Base-by-base conservation (phyloP, 2,888 invertebrate genomes). In the Pomacea canaliculata region DNA sequence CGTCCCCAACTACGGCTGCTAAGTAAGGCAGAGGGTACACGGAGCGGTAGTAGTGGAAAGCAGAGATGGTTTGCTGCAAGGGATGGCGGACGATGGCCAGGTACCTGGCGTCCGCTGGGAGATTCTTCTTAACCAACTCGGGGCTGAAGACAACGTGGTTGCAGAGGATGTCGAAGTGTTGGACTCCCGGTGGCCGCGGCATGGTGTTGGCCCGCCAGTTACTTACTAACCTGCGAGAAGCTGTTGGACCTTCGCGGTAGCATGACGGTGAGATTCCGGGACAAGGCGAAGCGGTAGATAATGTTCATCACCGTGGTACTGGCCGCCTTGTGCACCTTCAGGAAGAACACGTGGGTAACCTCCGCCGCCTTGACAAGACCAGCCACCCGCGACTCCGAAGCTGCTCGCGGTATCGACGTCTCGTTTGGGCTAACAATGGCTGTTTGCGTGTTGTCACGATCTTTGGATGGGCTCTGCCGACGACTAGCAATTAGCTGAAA, bases 301-400 rank as follows among this genome's bases (percentile, higher is more conserved):
- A 80, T 71, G 37, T 80, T 78, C 49, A 76, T 46, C 37, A 80
- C 72, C 19, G 80, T 80, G 18, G 77, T 75, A 62, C 78, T 76
- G 65, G 77, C 79, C n/a, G 78, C 77, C 73, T 80, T 80, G 78
- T 80, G 77, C 23, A 78, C 80, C 37, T 80, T 80, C 23, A 78
- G 66, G 69, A 74, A 77, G n/a, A 70, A 70, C n/a, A 77, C 56
- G 49, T 77, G 77, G 13, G 65, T 70, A 13, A 63, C 51, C 59
- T 76, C 76, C 16, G 16, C 51, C 51, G 1, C 10, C 7, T 56
- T 56, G 12, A 56, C 7, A 56, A 56, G 4, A 8, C 51, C 16
- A 56, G 7, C 51, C 51, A 10, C 51, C 51, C 12, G 51, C 10
- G 12, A 16, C 16, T 13, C 51, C 51, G 51, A 10, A 4, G 51